Evolutionary conservation across 2,888 invertebrate genomes (phyloP).

Genomic region (Eristalis pertinax): DNA sequence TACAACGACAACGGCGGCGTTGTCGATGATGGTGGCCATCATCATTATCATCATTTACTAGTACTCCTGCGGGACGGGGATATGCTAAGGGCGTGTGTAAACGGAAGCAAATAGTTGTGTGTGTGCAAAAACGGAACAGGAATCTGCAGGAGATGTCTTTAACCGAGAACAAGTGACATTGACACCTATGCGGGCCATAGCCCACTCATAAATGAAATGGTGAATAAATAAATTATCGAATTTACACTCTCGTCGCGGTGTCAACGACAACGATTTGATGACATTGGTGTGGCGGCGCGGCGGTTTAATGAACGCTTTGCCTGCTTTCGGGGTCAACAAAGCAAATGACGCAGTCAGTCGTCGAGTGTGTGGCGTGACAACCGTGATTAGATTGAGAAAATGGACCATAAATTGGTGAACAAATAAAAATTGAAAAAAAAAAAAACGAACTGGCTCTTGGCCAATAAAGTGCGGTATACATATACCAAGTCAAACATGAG

Average conservation of each 20-base stretch:
- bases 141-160: neutral
- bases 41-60: slow-evolving; percentile 12
- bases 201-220: slow-evolving; percentile 36
- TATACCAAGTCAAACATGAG: neutral
- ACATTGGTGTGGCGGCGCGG: slow-evolving; percentile 9
- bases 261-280: slow-evolving; percentile 16
- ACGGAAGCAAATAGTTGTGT: slow-evolving; percentile 23
- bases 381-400: slow-evolving; percentile 23
- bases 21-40: slow-evolving; percentile 20
- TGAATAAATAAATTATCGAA: slow-evolving; percentile 53
- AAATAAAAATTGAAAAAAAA: neutral
- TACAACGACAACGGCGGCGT: neutral
- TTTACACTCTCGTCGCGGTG: slow-evolving; percentile 24
- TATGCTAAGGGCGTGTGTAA: slow-evolving; percentile 5
- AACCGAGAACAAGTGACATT: slow-evolving; percentile 8
- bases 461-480: neutral
- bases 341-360: neutral
- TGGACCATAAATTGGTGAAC: slow-evolving; percentile 8
- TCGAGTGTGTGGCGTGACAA: slow-evolving; percentile 3
- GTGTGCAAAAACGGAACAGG: neutral
- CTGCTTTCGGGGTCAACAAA: slow-evolving; percentile 25
- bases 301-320: slow-evolving; percentile 28
- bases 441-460: neutral
- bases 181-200: slow-evolving; percentile 21
- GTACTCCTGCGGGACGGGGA: slow-evolving; percentile 4